Percentiles rank a stretch among this genome's conserved stretches.
phyloP scores from a whole-genome alignment of 2,113 vertebrate genomes.

The Urocitellus parryii region DNA sequence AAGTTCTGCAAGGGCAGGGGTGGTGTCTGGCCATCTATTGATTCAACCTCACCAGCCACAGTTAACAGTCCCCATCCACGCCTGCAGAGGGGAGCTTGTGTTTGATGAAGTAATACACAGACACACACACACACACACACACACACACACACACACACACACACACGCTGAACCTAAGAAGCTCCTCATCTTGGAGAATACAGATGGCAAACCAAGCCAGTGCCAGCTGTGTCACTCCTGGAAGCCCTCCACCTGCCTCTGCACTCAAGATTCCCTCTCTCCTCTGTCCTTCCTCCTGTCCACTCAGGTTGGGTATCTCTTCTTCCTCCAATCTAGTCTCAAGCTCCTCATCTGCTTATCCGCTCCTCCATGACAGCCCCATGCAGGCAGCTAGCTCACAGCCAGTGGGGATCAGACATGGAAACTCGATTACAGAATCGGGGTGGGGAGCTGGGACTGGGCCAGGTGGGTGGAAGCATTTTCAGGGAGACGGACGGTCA shows the following conservation, averaged over 20 bases:
- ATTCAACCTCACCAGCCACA: neutral
- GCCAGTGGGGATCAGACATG: neutral
- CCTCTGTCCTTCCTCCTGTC: accelerated
- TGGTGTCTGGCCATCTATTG: neutral
- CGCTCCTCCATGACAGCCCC: neutral
- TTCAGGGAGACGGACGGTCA: neutral
- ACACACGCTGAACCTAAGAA: neutral
- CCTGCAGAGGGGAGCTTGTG: accelerated
- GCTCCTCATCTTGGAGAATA: neutral
- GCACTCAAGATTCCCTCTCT: neutral
- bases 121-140: neutral
- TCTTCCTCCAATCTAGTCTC: neutral
- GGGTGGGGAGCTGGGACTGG: neutral
- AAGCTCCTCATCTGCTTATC: neutral
- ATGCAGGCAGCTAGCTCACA: neutral
- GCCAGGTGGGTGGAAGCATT: too few relatives aligned
- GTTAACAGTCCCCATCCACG: neutral
- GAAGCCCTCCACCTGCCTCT: neutral
- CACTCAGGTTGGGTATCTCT: neutral
- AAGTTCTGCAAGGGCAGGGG: neutral
- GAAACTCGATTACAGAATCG: accelerated
- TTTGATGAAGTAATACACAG: neutral
- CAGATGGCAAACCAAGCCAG: neutral
- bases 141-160: too few relatives aligned
- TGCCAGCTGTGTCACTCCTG: accelerated